Evolutionary conservation across 2,797 vertebrate genomes (phyloP), one percentile per base, ranked within the genome.

Genomic region (Falco concolor): DNA sequence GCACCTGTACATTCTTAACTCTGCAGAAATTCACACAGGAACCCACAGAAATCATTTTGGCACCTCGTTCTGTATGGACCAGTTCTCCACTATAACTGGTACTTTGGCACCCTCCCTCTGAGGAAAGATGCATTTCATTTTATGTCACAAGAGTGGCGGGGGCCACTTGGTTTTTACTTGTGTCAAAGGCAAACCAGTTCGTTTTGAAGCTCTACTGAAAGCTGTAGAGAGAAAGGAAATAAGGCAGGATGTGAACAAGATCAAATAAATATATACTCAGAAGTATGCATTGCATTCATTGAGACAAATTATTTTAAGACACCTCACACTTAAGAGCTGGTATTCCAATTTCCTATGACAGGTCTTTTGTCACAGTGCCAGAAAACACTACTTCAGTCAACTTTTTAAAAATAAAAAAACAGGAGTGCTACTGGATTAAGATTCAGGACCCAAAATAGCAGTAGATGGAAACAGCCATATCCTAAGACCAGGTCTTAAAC

Each of bases 241-340:
- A 61, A 76, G n/a, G 70, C 44, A 68, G 68, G 36, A 90, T 13
- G 17, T 52, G 42, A 83, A 85, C 22, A 80, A 65, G 68, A 83
- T 65, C 61, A 93, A 85, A 78, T 47, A 91, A 87, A 82, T n/a
- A 82, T 2, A 56, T 13, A 53, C 53, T 22, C 30, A 73, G 6
- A 92, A 90, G 63, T 34, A 95, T 4, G 9, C 1, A 0, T 2
- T 70, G 60, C n/a, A 77, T 68, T 86, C 1, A 19, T 87, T 77
- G 80, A 79, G 81, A 93, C 82, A 94, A 90, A 96, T 88, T 13
- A 77, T 94, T 90, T 91, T 90, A 84, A 94, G 68, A 57, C 28
- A 75, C 1, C 15, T 18, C 64, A 61, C 23, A 57, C 24, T n/a
- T 64, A 28, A 82, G 53, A 92, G 36, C 15, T 8, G 5, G 64